phyloP scores from a whole-genome alignment of 2,797 vertebrate genomes.

The Onychomys arenicola region DNA sequence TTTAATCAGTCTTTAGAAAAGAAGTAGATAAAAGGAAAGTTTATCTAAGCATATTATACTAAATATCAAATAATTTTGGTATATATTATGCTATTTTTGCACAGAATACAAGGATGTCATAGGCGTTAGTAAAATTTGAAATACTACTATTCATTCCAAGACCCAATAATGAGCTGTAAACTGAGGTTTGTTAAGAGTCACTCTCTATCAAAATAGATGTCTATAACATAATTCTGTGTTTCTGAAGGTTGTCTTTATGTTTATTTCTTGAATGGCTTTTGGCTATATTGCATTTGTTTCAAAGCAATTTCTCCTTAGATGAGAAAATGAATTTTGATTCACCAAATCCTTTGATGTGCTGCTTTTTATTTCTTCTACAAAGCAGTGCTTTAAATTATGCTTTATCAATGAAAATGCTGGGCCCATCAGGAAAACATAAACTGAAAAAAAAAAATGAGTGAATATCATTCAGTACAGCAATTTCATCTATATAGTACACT shows the following conservation, averaged over 20 bases:
- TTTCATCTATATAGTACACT: slow-evolving; percentile 8
- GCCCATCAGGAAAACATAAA: background rate
- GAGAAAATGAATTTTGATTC: background rate
- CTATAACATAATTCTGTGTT: background rate
- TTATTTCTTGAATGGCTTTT: background rate
- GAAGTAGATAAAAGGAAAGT: background rate
- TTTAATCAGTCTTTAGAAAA: background rate
- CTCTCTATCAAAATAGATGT: background rate
- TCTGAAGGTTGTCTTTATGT: background rate
- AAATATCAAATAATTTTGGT: background rate
- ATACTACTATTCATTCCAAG: background rate
- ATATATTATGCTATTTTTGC: background rate
- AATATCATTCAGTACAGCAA: background rate
- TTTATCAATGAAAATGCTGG: slow-evolving; percentile 12
- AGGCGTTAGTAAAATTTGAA: background rate
- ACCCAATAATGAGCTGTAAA: background rate
- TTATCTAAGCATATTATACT: background rate
- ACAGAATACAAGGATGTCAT: background rate
- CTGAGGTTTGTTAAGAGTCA: background rate
- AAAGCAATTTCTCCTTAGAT: background rate
- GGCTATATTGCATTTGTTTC: background rate
- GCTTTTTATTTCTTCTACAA: background rate
- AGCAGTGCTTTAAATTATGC: background rate
- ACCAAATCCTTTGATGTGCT: background rate
- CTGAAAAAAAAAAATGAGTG: background rate